A percentile compares a stretch with the other conserved stretches of the same genome.
These are phyloP conservation scores for Congeria kusceri DNA, from an alignment of 2,888 invertebrate genomes.

Conservation along the genomic window DNA sequence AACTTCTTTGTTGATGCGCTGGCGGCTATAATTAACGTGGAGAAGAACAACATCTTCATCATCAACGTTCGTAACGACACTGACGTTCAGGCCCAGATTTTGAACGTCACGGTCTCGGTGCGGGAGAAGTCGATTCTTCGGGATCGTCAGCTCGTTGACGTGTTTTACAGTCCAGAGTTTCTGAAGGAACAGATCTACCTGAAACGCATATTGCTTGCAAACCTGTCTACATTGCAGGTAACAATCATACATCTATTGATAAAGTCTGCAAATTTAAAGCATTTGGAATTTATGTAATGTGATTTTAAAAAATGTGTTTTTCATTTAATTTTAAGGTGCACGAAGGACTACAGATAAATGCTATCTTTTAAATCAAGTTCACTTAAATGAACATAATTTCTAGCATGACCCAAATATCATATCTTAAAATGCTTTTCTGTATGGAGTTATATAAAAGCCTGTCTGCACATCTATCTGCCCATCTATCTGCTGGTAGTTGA, in stretches of 20 bases:
- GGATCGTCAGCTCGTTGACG: conserved; percentile 85
- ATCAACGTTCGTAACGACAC: conserved; percentile 97
- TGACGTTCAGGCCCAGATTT: conserved; percentile 91
- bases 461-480: too few relatives aligned
- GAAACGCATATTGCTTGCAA: conserved; percentile 93
- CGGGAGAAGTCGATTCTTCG: conserved; percentile 83
- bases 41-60: conserved; percentile 95
- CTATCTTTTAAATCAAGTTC: too few relatives aligned
- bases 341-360: too few relatives aligned
- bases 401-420: too few relatives aligned
- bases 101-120: conserved; percentile 97
- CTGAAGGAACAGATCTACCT: conserved; percentile 97
- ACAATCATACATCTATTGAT: too few relatives aligned
- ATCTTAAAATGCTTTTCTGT: too few relatives aligned
- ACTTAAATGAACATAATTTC: too few relatives aligned
- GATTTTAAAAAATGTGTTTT: too few relatives aligned
- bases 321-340: too few relatives aligned
- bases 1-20: conserved; percentile 95
- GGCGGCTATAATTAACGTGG: conserved; percentile 96
- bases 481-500: not conserved
- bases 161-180: conserved; percentile 94
- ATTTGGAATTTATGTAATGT: too few relatives aligned
- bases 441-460: too few relatives aligned
- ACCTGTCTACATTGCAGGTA: conserved; percentile 94
- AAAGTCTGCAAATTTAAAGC: too few relatives aligned